phyloP scores from a whole-genome alignment of 2,113 vertebrate genomes.

The Sinocyclocheilus anshuiensis region DNA sequence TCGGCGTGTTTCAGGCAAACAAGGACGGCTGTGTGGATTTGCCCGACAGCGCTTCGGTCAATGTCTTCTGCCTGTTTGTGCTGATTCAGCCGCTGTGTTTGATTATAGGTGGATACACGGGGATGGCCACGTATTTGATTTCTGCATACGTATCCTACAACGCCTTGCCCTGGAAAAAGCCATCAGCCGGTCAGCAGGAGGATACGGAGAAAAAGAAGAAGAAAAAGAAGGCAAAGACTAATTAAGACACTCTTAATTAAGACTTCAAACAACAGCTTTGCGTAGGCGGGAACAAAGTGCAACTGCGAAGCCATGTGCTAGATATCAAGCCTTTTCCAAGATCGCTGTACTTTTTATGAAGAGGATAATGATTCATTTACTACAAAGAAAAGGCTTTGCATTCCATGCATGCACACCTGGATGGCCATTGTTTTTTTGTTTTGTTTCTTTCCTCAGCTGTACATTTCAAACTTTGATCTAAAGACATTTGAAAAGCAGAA shows the following conservation, averaged over 20 bases:
- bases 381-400: neutral
- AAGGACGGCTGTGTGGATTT: constrained; percentile 70
- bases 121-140: constrained; percentile 74
- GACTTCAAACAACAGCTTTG: constrained; percentile 38
- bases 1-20: constrained; percentile 71
- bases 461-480: neutral
- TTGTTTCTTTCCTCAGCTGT: neutral
- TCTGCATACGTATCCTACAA: constrained; percentile 77
- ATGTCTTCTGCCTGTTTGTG: constrained; percentile 81
- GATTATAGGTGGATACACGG: constrained; percentile 72
- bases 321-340: neutral
- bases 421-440: neutral
- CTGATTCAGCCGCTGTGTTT: constrained; percentile 79
- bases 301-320: neutral
- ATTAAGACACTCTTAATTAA: constrained; percentile 55
- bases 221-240: constrained; percentile 57
- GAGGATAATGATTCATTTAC: neutral
- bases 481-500: neutral
- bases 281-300: constrained; percentile 13
- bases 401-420: neutral
- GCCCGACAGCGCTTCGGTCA: constrained; percentile 74
- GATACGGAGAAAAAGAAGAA: constrained; percentile 25
- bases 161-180: constrained; percentile 72
- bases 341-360: neutral
- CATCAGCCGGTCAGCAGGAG: neutral